phyloP scores from a whole-genome alignment of 2,888 invertebrate genomes.

The Lasioglossum morio region DNA sequence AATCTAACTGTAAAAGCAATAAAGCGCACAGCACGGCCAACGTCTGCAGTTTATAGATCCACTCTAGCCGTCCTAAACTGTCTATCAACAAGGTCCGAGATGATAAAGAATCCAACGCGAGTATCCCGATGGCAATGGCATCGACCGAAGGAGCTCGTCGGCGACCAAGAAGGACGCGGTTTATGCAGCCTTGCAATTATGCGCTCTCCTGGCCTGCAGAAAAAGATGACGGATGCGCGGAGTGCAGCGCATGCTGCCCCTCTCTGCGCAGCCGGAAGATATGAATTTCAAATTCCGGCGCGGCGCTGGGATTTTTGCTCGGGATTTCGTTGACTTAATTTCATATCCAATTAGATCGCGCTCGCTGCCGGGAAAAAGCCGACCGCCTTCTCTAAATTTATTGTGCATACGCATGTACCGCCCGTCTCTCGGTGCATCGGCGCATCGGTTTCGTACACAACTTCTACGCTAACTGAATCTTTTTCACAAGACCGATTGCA shows the following conservation, averaged over 20 bases:
- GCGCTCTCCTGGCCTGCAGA: slow-evolving; percentile 72
- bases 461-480: not conserved
- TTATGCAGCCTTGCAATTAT: slow-evolving; percentile 76
- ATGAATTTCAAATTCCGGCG: slow-evolving; percentile 80
- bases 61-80: not conserved
- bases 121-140: slow-evolving; percentile 30
- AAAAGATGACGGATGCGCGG: slow-evolving; percentile 81
- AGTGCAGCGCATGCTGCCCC: slow-evolving; percentile 62
- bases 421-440: not conserved
- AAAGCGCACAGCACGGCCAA: not conserved
- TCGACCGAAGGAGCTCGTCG: slow-evolving; percentile 22
- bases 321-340: slow-evolving; percentile 82
- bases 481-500: not conserved
- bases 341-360: slow-evolving; percentile 83
- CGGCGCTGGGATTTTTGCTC: slow-evolving; percentile 77
- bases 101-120: slow-evolving; percentile 14
- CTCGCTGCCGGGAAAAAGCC: slow-evolving; percentile 53
- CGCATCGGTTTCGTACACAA: not conserved
- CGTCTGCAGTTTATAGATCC: not conserved
- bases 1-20: not conserved
- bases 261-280: slow-evolving; percentile 74
- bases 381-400: slow-evolving; percentile 24
- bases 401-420: slow-evolving; percentile 15
- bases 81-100: not conserved
- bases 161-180: slow-evolving; percentile 48